These are phyloP conservation scores for Drepana arcuata DNA, from an alignment of 1,140 invertebrate species.

Conservation along the genomic window DNA sequence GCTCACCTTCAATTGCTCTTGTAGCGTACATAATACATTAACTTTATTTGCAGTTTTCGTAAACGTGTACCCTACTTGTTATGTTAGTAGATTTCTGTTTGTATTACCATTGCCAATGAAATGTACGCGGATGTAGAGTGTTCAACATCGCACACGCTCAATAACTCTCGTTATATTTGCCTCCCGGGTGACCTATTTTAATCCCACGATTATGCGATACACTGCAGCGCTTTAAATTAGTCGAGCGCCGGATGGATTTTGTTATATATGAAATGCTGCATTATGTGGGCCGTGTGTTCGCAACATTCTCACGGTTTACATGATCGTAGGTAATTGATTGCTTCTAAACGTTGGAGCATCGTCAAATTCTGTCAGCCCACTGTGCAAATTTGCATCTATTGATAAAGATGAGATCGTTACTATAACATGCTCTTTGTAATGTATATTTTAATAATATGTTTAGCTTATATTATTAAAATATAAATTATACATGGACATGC, in stretches of 20 bases:
- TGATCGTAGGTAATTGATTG: constrained; percentile 12
- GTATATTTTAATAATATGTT: too few relatives aligned
- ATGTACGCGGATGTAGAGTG: constrained; percentile 26
- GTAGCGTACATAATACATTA: too few relatives aligned
- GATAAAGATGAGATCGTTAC: too few relatives aligned
- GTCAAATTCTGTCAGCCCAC: too few relatives aligned
- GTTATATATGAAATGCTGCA: constrained; percentile 5
- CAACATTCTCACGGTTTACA: constrained; percentile 24
- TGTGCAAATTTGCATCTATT: too few relatives aligned
- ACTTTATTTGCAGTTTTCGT: constrained; percentile 2
- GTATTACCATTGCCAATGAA: constrained; percentile 19
- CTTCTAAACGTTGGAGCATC: constrained; percentile 11
- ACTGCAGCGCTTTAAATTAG: constrained; percentile 23
- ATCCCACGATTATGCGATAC: constrained; percentile 25
- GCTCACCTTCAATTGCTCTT: constrained; percentile 30
- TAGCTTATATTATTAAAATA: too few relatives aligned
- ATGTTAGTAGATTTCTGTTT: constrained; percentile 9
- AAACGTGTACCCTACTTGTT: constrained; percentile 2
- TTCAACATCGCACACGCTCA: constrained; percentile 13
- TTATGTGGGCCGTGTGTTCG: constrained; percentile 17
- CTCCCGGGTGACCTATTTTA: constrained; percentile 45
- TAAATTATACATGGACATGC: too few relatives aligned
- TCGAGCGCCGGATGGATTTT: constrained; percentile 10
- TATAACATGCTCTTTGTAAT: too few relatives aligned
- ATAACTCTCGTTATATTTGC: constrained; percentile 22